Conservation (phyloP, 2,113 vertebrate species). For the Urocynchramus pylzowi region DNA sequence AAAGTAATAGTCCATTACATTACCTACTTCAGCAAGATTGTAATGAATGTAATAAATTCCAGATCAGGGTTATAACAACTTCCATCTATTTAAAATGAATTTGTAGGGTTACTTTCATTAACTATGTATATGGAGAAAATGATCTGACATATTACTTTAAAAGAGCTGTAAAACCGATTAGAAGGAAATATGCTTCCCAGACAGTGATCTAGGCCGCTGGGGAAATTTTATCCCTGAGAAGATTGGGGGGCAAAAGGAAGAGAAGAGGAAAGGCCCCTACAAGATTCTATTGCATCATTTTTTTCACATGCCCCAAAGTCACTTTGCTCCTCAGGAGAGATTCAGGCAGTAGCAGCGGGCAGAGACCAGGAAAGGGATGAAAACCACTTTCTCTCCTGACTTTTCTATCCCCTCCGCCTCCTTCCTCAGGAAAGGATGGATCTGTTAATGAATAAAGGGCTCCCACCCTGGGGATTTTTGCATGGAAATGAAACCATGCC, state of each 20-base stretch:
- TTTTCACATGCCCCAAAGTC: not conserved
- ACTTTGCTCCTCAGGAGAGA: not conserved
- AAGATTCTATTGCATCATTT: not conserved
- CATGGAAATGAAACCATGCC: conserved; percentile 65
- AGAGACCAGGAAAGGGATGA: not conserved
- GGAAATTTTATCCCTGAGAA: conserved; percentile 54
- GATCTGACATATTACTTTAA: conserved; percentile 85
- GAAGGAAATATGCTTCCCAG: conserved; percentile 81
- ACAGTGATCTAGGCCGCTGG: conserved; percentile 59
- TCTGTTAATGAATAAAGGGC: conserved; percentile 64
- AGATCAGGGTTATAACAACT: conserved; percentile 85
- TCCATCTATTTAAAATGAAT: conserved; percentile 88
- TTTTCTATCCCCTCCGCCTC: not conserved
- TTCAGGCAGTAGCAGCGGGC: not conserved
- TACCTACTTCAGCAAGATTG: conserved; percentile 88
- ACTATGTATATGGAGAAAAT: conserved; percentile 84
- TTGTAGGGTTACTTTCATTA: conserved; percentile 89
- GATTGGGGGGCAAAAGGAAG: not conserved
- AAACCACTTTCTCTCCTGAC: not conserved
- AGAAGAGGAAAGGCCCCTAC: not conserved
- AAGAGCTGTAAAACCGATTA: conserved; percentile 84
- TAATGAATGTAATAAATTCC: conserved; percentile 87
- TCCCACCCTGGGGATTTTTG: conserved; percentile 54
- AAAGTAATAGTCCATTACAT: conserved; percentile 89
- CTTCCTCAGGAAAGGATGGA: conserved; percentile 31